Base-by-base conservation (phyloP, 2,797 vertebrate genomes). In the Hafferia zeledoni region DNA sequence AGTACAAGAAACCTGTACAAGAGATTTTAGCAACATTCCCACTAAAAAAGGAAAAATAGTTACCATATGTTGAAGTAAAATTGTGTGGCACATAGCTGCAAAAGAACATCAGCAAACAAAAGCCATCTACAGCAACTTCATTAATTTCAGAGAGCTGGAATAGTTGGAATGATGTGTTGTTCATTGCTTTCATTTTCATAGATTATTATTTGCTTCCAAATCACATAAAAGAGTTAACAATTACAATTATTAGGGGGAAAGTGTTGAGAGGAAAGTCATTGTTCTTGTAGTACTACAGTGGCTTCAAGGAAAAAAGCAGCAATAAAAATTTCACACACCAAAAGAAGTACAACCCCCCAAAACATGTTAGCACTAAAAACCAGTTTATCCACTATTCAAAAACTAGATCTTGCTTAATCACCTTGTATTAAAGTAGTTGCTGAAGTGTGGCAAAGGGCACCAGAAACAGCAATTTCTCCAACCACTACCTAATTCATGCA, bases 381-480 rank as follows among this genome's bases (percentile, higher is more conserved):
- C 93, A 91, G 91, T 96, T 95, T 93, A 88, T 84, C 94, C 78
- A 94, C 91, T 93, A 71, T 59, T 83, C 74, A 86, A 79, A 83
- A 79, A 81, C 69, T 59, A 63, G 24, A 47, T 82, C 94, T 96
- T 89, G 80, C 85, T 94, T 90, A 89, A 96, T 89, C 83, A 71
- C 1, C 2, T 72, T 74, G 82, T 75, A 91, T 93, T 70, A 82
- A 90, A 96, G 70, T 11, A 13, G 56, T 57, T 92, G 86, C 75
- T 77, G 49, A 96, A 94, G 68, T 95, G 86, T 94, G 83, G 95
- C 81, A 96, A 95, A 95, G 93, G 89, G 94, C 93, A 95, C 41
- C 41, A 95, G 78, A 84, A 95, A 53, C 37, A 82, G 61, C 47
- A 89, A 20, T 43, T 76, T 89, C 79, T 67, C 53, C 60, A 91